phyloP scores from a whole-genome alignment of 2,113 vertebrate genomes.

The Ptychochromis oligacanthus region DNA sequence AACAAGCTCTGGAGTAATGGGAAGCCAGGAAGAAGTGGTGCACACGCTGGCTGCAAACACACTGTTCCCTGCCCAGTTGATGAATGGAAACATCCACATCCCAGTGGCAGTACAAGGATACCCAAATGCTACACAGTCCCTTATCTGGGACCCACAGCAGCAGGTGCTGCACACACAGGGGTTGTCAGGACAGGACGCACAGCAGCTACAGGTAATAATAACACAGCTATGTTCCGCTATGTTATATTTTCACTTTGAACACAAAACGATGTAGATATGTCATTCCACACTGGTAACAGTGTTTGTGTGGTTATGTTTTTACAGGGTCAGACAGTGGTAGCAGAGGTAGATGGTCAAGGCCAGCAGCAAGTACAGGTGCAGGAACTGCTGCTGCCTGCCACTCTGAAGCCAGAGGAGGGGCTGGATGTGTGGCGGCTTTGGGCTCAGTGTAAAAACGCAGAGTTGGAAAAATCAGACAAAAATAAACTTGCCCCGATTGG shows the following conservation, averaged over 20 bases:
- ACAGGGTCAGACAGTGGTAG: slow-evolving; percentile 88
- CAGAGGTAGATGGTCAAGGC: slow-evolving; percentile 71
- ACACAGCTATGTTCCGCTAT: background rate
- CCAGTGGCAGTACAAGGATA: slow-evolving; percentile 97
- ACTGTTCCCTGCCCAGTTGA: slow-evolving; percentile 96
- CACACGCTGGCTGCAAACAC: slow-evolving; percentile 85
- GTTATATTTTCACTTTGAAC: background rate
- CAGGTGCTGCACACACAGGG: slow-evolving; percentile 77
- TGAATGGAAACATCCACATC: slow-evolving; percentile 99
- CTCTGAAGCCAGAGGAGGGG: slow-evolving; percentile 97
- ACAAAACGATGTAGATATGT: background rate
- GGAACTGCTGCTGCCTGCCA: slow-evolving; percentile 92
- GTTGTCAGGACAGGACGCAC: slow-evolving; percentile 84
- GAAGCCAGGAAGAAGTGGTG: slow-evolving; percentile 94
- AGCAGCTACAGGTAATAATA: slow-evolving; percentile 82
- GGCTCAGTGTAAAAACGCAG: slow-evolving; percentile 96
- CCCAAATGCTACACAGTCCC: slow-evolving; percentile 92
- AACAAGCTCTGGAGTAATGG: slow-evolving; percentile 80
- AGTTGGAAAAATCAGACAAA: slow-evolving; percentile 94
- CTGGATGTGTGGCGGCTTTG: slow-evolving; percentile 96
- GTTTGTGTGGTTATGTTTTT: slow-evolving; percentile 16
- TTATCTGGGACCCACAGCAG: slow-evolving; percentile 96
- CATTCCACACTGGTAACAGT: background rate
- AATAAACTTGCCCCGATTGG: slow-evolving; percentile 96
- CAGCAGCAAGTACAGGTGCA: slow-evolving; percentile 92